These are phyloP conservation scores for Podarcis siculus DNA, from an alignment of 2,797 vertebrate genomes.

Conservation along the genomic window DNA sequence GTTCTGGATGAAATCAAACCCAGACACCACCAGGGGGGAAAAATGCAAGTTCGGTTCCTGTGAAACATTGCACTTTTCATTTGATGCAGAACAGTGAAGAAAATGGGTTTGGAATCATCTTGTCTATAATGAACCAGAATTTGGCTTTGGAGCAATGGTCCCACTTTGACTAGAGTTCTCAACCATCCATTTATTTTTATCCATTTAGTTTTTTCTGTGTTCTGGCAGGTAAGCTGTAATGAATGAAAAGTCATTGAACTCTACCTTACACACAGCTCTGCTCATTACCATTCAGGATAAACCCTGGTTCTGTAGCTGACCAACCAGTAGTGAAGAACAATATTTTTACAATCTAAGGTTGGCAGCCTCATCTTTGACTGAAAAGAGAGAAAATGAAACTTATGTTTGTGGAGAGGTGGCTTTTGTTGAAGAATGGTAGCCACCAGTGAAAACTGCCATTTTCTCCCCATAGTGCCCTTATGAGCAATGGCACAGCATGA, in stretches of 20 bases:
- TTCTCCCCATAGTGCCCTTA: background rate
- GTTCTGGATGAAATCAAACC: background rate
- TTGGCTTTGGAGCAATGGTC: background rate
- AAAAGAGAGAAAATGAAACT: background rate
- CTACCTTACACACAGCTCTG: background rate
- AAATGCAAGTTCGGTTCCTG: background rate
- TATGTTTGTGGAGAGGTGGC: too few species aligned
- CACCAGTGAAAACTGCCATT: too few species aligned
- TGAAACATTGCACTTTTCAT: conserved; percentile 1
- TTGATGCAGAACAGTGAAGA: background rate
- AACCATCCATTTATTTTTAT: background rate
- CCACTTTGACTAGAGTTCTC: background rate
- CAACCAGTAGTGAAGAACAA: too few species aligned
- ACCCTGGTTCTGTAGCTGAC: background rate
- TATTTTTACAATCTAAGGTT: background rate
- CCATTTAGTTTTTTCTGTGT: background rate
- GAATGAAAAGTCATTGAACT: background rate
- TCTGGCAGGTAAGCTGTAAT: background rate
- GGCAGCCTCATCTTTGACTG: background rate
- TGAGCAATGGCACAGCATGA: background rate
- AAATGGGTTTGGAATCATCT: background rate
- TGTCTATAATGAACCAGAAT: background rate
- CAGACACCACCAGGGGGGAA: background rate
- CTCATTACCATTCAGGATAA: background rate
- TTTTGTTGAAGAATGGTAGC: background rate